Conservation (phyloP, 2,888 invertebrate species). For the Digitonthophagus gazella region DNA sequence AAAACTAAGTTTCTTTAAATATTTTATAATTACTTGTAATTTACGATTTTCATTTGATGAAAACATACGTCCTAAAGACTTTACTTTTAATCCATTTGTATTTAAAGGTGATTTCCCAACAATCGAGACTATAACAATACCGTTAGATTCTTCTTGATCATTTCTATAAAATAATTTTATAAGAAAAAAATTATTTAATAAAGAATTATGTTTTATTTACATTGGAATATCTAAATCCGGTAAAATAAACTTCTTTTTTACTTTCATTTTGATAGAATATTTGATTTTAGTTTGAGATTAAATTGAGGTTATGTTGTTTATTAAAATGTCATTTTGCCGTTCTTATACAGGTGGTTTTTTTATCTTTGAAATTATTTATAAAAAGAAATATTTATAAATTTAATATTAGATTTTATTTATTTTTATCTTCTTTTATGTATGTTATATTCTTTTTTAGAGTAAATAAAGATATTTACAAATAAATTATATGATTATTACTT, state of each 20-base stretch:
- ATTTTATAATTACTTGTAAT: slow-evolving; percentile 12
- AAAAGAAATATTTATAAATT: too few relatives aligned
- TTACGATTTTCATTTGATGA: slow-evolving; percentile 50
- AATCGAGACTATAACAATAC: slow-evolving; percentile 68
- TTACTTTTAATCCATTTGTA: slow-evolving; percentile 63
- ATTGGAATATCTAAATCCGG: slow-evolving; percentile 37
- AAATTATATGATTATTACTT: too few relatives aligned
- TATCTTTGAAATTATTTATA: too few relatives aligned
- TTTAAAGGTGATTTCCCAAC: slow-evolving; percentile 69
- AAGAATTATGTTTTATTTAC: slow-evolving; percentile 31
- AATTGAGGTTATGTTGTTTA: not conserved
- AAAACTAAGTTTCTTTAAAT: not conserved
- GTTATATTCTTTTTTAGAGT: too few relatives aligned
- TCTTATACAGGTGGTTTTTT: too few relatives aligned
- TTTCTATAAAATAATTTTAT: slow-evolving; percentile 37
- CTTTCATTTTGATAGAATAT: slow-evolving; percentile 30
- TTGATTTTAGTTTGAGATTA: slow-evolving; percentile 9
- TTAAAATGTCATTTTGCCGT: not conserved
- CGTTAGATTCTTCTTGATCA: slow-evolving; percentile 46
- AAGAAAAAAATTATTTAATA: not conserved
- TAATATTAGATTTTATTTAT: too few relatives aligned
- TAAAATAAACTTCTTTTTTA: slow-evolving; percentile 40
- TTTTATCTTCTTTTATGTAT: too few relatives aligned
- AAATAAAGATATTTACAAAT: too few relatives aligned
- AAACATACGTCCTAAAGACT: slow-evolving; percentile 56